Evolutionary conservation across 2,113 vertebrate species (phyloP).

Genomic region (Lepidiolamprologus cunningtoni): DNA sequence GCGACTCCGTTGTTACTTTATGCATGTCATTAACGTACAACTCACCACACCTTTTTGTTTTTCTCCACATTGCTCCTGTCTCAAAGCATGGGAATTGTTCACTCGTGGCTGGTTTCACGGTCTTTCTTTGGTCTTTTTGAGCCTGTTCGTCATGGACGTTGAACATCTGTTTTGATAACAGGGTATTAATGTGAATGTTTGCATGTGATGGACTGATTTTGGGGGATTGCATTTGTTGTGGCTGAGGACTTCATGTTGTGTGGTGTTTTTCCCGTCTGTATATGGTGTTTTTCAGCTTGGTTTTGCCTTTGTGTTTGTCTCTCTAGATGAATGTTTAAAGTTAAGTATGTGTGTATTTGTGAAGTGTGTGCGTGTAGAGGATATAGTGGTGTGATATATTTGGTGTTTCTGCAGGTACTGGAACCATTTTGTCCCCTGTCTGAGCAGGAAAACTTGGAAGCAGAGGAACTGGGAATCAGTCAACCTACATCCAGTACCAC

Average conservation of each 20-base stretch:
- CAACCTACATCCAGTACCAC: slow-evolving; percentile 6
- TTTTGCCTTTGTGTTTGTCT: background rate
- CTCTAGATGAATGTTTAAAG: background rate
- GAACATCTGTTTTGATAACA: background rate
- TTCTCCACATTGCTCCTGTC: background rate
- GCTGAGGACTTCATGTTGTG: background rate
- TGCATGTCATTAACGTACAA: slow-evolving; percentile 27
- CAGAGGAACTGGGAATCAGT: slow-evolving; percentile 38
- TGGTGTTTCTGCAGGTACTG: slow-evolving; percentile 75
- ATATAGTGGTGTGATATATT: slow-evolving; percentile 43
- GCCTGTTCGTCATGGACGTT: background rate
- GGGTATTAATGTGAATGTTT: slow-evolving; percentile 1
- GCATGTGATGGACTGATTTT: slow-evolving; percentile 35
- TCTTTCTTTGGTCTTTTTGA: background rate
- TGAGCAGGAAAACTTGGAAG: slow-evolving; percentile 51
- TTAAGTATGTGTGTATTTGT: background rate
- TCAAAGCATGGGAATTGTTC: slow-evolving; percentile 32
- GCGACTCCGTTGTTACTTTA: background rate
- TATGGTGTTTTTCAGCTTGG: background rate
- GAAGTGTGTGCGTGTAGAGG: background rate
- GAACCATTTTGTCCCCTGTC: slow-evolving; percentile 61
- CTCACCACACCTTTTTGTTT: background rate
- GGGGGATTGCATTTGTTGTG: background rate
- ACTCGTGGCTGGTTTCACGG: background rate
- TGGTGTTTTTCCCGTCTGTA: background rate